phyloP scores from a whole-genome alignment of 2,113 vertebrate species.

The Hucho hucho region DNA sequence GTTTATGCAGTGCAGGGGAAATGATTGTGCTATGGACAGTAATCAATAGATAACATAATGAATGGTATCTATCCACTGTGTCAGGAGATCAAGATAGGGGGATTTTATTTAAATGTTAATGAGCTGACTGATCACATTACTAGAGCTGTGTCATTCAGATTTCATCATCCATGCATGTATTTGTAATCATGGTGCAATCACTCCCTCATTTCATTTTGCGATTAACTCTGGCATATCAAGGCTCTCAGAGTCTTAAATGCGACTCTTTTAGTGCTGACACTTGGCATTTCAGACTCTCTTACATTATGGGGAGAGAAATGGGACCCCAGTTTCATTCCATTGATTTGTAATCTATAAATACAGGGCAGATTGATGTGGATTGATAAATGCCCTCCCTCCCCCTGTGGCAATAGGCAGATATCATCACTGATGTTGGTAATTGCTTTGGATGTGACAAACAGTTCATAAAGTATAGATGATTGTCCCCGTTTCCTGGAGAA shows the following conservation, averaged over 20 bases:
- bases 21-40: no score
- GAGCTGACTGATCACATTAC: neutral
- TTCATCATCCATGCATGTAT: constrained; percentile 2
- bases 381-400: neutral
- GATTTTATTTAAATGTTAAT: neutral
- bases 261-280: neutral
- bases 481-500: neutral
- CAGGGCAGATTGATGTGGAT: neutral
- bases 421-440: neutral
- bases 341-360: neutral
- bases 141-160: neutral
- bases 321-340: neutral
- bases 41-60: neutral
- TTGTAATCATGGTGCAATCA: neutral
- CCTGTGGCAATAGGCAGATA: neutral
- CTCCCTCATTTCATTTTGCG: neutral
- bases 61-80: neutral
- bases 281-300: neutral
- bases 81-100: no score
- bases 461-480: neutral
- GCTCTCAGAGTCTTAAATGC: neutral
- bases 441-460: neutral
- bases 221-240: neutral
- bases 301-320: neutral
- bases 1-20: no score